Percentiles rank a stretch among this genome's conserved stretches.
These are phyloP conservation scores for Petrocephalus zakoni DNA, from an alignment of 2,113 vertebrate species.

Conservation along the genomic window DNA sequence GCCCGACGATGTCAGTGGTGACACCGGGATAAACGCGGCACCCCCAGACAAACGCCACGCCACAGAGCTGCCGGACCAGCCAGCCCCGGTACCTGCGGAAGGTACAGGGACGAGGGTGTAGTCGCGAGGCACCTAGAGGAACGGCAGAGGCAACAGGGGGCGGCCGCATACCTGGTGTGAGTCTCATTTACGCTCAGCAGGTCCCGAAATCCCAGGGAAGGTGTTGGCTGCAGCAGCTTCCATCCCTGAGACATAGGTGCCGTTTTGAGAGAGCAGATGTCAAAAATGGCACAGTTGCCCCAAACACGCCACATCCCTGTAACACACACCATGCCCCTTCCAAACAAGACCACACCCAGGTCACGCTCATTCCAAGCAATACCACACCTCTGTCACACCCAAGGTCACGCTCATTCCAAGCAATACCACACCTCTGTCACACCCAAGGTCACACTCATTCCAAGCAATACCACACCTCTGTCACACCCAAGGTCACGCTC, in stretches of 20 bases:
- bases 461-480: not conserved
- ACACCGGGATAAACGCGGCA: slow-evolving; percentile 51
- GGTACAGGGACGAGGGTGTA: not conserved
- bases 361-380: not conserved
- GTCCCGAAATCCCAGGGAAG: slow-evolving; percentile 54
- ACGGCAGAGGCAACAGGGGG: not conserved
- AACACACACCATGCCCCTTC: not conserved
- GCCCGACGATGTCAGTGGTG: slow-evolving; percentile 39
- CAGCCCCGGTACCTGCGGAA: slow-evolving; percentile 59
- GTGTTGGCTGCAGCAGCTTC: slow-evolving; percentile 40
- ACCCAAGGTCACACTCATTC: not conserved
- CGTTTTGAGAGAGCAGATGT: slow-evolving; percentile 4
- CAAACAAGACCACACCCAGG: not conserved
- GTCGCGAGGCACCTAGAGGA: not conserved
- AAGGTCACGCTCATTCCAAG: not conserved
- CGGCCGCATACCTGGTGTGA: slow-evolving; percentile 54
- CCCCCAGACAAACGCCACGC: slow-evolving; percentile 54
- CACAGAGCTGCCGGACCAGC: slow-evolving; percentile 61
- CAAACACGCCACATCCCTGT: not conserved
- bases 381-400: not conserved
- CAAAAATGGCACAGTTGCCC: not conserved
- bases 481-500: not conserved
- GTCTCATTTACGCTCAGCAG: slow-evolving; percentile 56
- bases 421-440: not conserved
- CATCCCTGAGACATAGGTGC: slow-evolving; percentile 40